Evolutionary conservation across 2,113 vertebrate species (phyloP).

Genomic region (Xenus cinereus): DNA sequence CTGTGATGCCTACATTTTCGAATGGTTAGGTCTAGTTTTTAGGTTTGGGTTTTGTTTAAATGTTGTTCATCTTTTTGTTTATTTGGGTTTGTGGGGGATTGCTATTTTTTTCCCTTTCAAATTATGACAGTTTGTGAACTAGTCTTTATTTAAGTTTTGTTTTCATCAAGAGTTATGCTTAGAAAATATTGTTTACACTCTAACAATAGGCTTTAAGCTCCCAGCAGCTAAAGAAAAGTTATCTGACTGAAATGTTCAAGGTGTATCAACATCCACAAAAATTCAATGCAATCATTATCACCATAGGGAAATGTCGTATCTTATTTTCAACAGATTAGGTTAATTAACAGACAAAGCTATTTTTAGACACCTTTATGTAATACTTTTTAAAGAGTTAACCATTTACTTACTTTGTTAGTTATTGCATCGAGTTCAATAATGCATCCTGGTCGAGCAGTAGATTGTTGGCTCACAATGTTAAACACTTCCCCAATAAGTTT

Average conservation of each 20-base stretch:
- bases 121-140: neutral
- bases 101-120: neutral
- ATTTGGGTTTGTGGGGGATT: neutral
- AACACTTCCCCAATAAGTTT: conserved; percentile 98
- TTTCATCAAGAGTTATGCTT: neutral
- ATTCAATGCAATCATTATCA: neutral
- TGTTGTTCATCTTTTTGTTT: neutral
- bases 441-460: conserved; percentile 95
- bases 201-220: neutral
- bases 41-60: neutral
- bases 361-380: neutral
- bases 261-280: neutral
- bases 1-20: neutral
- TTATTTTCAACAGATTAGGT: neutral
- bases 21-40: neutral
- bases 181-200: neutral
- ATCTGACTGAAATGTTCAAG: neutral
- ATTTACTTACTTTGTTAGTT: conserved; percentile 88
- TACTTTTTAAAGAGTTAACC: neutral
- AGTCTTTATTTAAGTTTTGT: neutral
- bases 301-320: neutral
- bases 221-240: neutral
- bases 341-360: neutral
- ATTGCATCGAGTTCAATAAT: conserved; percentile 96
- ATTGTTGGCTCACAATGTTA: conserved; percentile 99